phyloP scores from a whole-genome alignment of 2,113 vertebrate species.

The Enhydra lutris region DNA sequence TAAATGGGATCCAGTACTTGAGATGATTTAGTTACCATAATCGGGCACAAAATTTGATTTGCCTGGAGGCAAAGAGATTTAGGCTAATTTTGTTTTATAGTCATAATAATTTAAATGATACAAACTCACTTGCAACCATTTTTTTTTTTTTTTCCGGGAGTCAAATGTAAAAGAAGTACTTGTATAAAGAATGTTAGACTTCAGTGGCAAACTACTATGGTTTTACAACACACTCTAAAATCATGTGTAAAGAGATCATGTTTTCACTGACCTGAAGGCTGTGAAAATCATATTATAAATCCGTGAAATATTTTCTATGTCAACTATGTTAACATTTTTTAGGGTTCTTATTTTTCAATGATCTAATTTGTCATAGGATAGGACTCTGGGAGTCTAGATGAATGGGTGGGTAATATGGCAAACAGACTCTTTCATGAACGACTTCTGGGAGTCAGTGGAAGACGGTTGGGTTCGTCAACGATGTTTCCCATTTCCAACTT shows the following conservation, averaged over 20 bases:
- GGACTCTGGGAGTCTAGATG: background rate
- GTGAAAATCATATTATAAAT: background rate
- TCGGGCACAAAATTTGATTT: background rate
- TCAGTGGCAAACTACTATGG: background rate
- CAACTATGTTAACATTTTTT: background rate
- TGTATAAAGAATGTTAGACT: background rate
- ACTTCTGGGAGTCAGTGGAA: background rate
- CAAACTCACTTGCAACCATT: background rate
- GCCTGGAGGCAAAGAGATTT: background rate
- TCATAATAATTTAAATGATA: background rate
- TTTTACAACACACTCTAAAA: background rate
- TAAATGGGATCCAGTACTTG: background rate
- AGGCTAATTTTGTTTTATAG: background rate
- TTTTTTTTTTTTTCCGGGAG: background rate
- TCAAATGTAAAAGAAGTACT: background rate
- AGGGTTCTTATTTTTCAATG: background rate
- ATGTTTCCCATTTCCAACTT: background rate
- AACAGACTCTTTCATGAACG: background rate
- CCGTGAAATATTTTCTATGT: background rate
- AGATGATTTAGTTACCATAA: background rate
- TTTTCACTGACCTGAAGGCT: background rate
- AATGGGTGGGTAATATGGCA: background rate
- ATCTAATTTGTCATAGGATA: background rate
- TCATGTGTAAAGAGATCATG: background rate
- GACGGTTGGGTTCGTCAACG: background rate